Evolutionary conservation across 2,888 invertebrate genomes (phyloP), one percentile per base, ranked within the genome.

Genomic region (Pandemis cinnamomeana): DNA sequence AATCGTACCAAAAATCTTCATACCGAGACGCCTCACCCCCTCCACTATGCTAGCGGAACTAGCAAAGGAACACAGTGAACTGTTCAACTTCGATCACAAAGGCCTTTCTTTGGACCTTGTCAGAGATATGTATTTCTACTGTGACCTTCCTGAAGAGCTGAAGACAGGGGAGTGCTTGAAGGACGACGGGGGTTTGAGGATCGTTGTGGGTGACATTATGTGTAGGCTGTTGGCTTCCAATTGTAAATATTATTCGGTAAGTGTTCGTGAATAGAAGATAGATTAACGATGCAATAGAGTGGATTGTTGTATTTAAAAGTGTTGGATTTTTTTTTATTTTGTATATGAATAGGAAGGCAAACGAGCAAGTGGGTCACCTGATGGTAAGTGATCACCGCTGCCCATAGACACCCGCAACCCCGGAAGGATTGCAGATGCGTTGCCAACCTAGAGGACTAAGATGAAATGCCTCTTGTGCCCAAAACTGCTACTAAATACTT

Each of bases 161-260:
- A 87, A 80, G 58, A 75, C 67, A 2, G 84, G 86, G 0, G 81
- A 78, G 0, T 71, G 63, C 1, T 27, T 84, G 53, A 76, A 76
- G 0, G 78, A 81, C 11, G 53, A 53, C 0, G 86, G 84, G 0
- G 79, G 82, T 8, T 71, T 93, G 75, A 86, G 78, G 63, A 79
- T 81, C 5, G 77, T 88, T 0, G 79, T 93, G 0, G 88, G 86
- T 0, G 89, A 89, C 73, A 71, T 94, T 41, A 79, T 90, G 76
- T 84, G 81, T n/a, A 84, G 80, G 13, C 83, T 97, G 44, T 90
- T 96, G 83, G 91, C 95, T 5, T 95, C 96, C 1, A 95, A 95
- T 75, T 96, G 96, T 68, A 97, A 96, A 89, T 93, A 95, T 88
- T 95, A 96, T 80, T 95, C 96, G 83, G 97, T 97, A 87, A 95